Percentiles rank a stretch among this genome's conserved stretches.
phyloP scores from a whole-genome alignment of 2,113 vertebrate genomes.

The Gnathonemus longibarbis region DNA sequence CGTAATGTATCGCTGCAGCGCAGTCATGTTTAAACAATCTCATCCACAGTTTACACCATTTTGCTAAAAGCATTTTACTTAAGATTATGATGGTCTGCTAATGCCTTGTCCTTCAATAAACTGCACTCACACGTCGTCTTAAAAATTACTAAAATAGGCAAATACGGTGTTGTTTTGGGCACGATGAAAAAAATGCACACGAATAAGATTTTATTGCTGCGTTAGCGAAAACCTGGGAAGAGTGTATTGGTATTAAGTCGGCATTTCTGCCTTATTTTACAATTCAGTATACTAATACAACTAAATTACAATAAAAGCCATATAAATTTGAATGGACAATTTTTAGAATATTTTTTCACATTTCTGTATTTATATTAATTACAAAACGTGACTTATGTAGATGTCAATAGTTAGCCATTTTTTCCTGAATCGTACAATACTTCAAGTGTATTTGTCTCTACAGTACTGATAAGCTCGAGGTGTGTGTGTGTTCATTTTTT shows the following conservation, averaged over 20 bases:
- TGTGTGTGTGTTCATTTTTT: neutral
- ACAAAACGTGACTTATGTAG: neutral
- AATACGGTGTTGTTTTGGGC: neutral
- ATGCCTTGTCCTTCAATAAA: constrained; percentile 1
- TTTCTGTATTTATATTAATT: neutral
- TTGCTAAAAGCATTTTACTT: constrained; percentile 4
- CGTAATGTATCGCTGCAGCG: neutral
- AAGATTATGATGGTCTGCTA: neutral
- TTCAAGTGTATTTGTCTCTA: neutral
- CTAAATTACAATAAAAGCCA: neutral
- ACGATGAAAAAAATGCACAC: neutral
- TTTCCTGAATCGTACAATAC: neutral
- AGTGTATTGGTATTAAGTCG: neutral
- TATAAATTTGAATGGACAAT: neutral
- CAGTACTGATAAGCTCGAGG: neutral
- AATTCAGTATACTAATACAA: neutral
- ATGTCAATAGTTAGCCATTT: neutral
- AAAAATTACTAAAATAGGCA: neutral
- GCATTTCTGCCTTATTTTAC: neutral
- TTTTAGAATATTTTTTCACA: neutral
- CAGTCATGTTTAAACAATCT: constrained; percentile 3
- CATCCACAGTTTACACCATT: constrained; percentile 8
- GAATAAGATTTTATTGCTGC: neutral
- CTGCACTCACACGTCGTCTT: neutral
- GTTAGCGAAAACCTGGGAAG: neutral